A percentile compares a stretch with the other conserved stretches of the same genome.
Evolutionary conservation across 2,888 invertebrate genomes (phyloP).

Genomic region (Drosophila limbata): DNA sequence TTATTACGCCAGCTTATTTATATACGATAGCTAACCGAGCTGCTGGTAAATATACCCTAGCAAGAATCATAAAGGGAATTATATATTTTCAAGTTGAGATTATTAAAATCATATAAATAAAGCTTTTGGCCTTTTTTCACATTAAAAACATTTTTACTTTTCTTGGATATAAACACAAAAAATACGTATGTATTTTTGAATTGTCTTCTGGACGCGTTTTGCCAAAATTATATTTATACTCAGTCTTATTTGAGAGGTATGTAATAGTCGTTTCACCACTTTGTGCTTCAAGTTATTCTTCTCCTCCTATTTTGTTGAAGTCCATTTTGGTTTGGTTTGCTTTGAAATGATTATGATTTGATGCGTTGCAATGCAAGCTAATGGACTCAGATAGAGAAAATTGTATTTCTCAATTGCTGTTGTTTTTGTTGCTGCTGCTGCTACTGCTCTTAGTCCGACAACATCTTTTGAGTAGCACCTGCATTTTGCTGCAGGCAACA

Average conservation of each 20-base stretch:
- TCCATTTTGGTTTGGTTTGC: slow-evolving; percentile 65
- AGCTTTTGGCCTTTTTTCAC: too few species aligned
- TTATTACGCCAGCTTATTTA: slow-evolving; percentile 65
- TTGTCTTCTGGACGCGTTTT: too few species aligned
- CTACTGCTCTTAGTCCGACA: slow-evolving; percentile 37
- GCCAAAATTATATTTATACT: not conserved
- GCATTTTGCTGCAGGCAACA: slow-evolving; percentile 54
- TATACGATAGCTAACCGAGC: slow-evolving; percentile 35
- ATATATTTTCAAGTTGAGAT: too few species aligned
- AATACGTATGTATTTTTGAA: not conserved
- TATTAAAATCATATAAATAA: too few species aligned
- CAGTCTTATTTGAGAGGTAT: slow-evolving; percentile 12
- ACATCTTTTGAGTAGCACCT: slow-evolving; percentile 73
- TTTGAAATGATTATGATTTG: slow-evolving; percentile 64
- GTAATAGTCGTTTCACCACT: not conserved
- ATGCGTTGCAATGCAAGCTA: slow-evolving; percentile 44
- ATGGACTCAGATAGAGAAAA: slow-evolving; percentile 36
- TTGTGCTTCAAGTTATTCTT: not conserved
- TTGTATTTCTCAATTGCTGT: slow-evolving; percentile 32
- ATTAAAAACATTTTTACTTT: too few species aligned
- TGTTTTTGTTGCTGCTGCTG: slow-evolving; percentile 3
- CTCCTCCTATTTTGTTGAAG: slow-evolving; percentile 45
- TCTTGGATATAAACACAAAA: not conserved
- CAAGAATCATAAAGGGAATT: too few species aligned
- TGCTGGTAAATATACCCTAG: slow-evolving; percentile 34